Evolutionary conservation across 2,113 vertebrate species (phyloP).

Genomic region (Brachyhypopomus gauderio): DNA sequence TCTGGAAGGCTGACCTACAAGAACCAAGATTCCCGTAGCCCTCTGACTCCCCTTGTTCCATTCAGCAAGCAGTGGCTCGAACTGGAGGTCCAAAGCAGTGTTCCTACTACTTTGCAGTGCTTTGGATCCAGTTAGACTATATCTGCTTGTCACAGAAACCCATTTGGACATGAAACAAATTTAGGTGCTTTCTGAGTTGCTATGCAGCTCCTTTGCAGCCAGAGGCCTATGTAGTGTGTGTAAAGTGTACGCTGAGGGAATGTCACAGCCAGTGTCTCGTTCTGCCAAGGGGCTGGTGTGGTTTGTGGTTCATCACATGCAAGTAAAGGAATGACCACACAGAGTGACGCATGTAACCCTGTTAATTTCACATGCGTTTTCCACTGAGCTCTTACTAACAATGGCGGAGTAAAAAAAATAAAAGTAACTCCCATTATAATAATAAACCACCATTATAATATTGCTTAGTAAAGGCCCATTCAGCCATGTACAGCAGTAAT

Average conservation of each 20-base stretch:
- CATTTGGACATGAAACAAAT: not conserved
- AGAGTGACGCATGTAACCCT: not conserved
- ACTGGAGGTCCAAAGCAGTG: too few relatives aligned
- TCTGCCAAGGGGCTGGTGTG: slow-evolving; percentile 2
- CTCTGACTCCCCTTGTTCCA: too few relatives aligned
- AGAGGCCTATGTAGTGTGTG: not conserved
- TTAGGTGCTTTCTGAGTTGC: not conserved
- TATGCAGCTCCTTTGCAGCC: not conserved
- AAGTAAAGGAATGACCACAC: slow-evolving; percentile 13
- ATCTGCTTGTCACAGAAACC: not conserved
- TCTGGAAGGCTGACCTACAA: too few relatives aligned
- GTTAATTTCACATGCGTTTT: not conserved
- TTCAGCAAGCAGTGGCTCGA: too few relatives aligned
- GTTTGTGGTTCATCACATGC: slow-evolving; percentile 43
- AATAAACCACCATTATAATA: too few relatives aligned
- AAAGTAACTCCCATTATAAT: too few relatives aligned
- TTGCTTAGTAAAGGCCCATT: not conserved
- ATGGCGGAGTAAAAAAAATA: not conserved
- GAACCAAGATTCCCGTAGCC: too few relatives aligned
- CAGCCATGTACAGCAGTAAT: not conserved
- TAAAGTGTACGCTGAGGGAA: not conserved
- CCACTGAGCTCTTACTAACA: not conserved
- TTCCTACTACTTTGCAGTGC: too few relatives aligned
- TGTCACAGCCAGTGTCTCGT: not conserved
- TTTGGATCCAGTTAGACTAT: not conserved